Base-by-base conservation (phyloP, 2,113 vertebrate genomes). In the Athene cunicularia region DNA sequence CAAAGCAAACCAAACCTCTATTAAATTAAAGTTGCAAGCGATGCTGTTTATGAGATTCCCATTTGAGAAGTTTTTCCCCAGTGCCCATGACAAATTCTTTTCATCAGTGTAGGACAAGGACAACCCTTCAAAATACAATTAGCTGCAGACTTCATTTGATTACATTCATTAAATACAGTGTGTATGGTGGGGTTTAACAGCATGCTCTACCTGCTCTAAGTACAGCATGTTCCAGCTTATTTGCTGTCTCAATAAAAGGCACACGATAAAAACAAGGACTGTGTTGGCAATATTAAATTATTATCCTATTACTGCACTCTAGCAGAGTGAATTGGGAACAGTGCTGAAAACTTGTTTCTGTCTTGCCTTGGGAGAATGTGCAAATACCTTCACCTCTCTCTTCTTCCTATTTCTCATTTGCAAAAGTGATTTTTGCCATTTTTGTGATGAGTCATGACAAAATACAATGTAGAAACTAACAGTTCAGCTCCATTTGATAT, bases 101-200 rank as follows among this genome's bases (percentile, higher is more conserved):
- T 97, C 92, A 96, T 95, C 95, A 89, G 79, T 60, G 91, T 88
- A 96, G 88, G 92, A 90, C 93, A 96, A 96, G 89, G 92, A 96
- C 91, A 95, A 66, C 90, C 62, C 85, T 97, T 96, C 97, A 96
- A 89, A 96, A 96, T 74, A 95, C 91, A 97, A 94, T 98, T 97
- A 97, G 85, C 85, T 1, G 16, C 63, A 95, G 79, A 90, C 70
- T 97, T 97, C 81, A 97, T 97, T 97, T 97, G 95, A 92, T 95
- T 93, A 83, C 58, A n/a, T 91, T 71, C 86, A 91, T 96, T 97
- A 95, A 94, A 95, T 95, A 96, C 79, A 91, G 81, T 74, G 80
- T 81, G 75, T 88, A 82, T 88, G 81, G 66, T 52, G 84, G 50
- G 58, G 58, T 95, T 96, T 97, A 96, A 95, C 94, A 87, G 50